These are phyloP conservation scores for Globodera ellingtonae DNA, from an alignment of 1,140 invertebrate genomes.

Conservation along the genomic window DNA sequence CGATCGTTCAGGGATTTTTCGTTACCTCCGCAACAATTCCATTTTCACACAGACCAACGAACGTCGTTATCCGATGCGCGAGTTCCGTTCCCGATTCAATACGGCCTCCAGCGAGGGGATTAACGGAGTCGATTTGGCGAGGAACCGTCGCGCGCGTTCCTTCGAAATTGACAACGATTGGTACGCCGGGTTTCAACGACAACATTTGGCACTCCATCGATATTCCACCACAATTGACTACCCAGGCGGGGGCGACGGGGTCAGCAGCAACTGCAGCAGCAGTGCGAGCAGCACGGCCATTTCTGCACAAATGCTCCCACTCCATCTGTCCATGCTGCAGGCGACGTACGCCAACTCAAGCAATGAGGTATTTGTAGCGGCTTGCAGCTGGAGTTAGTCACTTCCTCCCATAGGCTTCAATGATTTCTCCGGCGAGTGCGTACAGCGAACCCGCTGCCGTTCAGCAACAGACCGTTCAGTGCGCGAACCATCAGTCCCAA, in stretches of 20 bases:
- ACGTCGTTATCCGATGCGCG: neutral
- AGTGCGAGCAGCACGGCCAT: constrained; percentile 20
- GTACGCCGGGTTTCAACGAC: constrained; percentile 2
- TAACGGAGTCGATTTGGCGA: neutral
- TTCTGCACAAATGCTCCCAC: neutral
- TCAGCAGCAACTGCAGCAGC: constrained; percentile 15
- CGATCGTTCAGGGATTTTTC: no score
- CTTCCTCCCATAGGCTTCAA: constrained; percentile 8
- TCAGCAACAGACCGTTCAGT: neutral
- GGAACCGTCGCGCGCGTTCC: constrained; percentile 17
- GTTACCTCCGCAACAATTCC: no score
- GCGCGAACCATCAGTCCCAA: neutral
- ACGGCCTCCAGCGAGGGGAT: neutral
- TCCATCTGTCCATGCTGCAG: constrained; percentile 9
- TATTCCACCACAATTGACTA: constrained; percentile 14
- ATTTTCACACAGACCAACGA: neutral
- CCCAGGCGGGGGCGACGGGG: neutral
- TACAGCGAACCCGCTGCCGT: constrained; percentile 21
- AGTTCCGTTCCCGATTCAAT: constrained; percentile 18
- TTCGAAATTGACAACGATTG: constrained; percentile 25
- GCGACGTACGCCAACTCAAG: neutral
- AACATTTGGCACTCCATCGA: neutral
- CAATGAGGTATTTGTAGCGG: constrained; percentile 2
- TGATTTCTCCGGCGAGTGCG: constrained; percentile 23
- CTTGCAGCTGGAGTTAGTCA: neutral